These are phyloP conservation scores for Arrhopalites spinosus DNA, from an alignment of 2,888 invertebrate species.

Conservation along the genomic window DNA sequence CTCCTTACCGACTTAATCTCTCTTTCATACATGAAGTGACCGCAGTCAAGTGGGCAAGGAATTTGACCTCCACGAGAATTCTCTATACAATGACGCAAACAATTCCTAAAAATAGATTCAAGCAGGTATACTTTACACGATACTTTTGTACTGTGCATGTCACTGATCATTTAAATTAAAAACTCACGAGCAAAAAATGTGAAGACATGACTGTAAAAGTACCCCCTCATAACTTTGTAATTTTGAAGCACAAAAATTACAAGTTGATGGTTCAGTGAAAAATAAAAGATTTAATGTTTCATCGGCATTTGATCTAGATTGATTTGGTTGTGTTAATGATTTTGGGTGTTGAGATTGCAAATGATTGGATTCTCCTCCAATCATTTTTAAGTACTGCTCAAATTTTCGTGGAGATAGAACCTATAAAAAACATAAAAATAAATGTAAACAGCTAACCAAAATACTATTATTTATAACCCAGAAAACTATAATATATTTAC, in stretches of 20 bases:
- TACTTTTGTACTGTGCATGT: not conserved
- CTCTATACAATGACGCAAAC: not conserved
- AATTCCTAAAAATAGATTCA: not conserved
- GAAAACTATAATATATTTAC: not conserved
- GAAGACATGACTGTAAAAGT: not conserved
- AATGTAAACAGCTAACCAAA: not conserved
- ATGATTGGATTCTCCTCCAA: not conserved
- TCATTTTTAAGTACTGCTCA: not conserved
- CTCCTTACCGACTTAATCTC: constrained; percentile 15
- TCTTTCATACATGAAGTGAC: not conserved
- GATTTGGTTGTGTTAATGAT: not conserved
- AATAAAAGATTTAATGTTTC: not conserved
- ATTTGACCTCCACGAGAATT: constrained; percentile 5
- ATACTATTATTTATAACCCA: not conserved
- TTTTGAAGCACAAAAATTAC: not conserved
- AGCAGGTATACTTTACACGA: not conserved
- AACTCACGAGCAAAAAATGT: constrained; percentile 1
- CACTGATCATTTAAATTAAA: not conserved
- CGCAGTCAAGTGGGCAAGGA: not conserved
- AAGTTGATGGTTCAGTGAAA: not conserved
- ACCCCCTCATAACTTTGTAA: not conserved
- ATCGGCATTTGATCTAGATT: too few relatives aligned
- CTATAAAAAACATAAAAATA: not conserved
- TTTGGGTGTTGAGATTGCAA: not conserved
- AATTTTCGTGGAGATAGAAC: not conserved